These are phyloP conservation scores for Cataglyphis hispanica DNA, from an alignment of 1,140 invertebrate species.

Conservation along the genomic window DNA sequence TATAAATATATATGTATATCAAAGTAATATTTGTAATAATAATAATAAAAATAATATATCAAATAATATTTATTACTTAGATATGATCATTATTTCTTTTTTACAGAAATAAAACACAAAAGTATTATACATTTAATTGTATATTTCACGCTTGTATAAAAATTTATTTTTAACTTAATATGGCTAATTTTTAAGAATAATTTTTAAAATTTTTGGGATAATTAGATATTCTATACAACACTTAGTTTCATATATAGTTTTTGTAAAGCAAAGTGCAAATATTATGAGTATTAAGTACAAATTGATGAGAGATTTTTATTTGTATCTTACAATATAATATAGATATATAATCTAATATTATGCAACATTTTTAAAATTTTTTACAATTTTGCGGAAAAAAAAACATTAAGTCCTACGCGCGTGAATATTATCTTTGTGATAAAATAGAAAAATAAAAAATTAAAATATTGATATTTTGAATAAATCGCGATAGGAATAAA, in stretches of 20 bases:
- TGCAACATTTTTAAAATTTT: not conserved
- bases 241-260: not conserved
- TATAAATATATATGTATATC: not conserved
- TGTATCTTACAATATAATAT: not conserved
- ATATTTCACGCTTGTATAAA: slow-evolving; percentile 33
- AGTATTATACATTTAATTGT: not conserved
- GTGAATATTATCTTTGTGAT: not conserved
- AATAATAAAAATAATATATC: too few species aligned
- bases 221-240: not conserved
- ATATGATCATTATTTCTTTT: not conserved
- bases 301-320: not conserved
- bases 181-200: not conserved
- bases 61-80: not conserved
- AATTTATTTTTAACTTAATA: slow-evolving; percentile 12
- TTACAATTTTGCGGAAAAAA: not conserved
- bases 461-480: not conserved
- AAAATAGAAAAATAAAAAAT: slow-evolving; percentile 4
- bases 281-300: slow-evolving; percentile 46
- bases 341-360: not conserved
- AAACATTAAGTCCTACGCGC: too few species aligned
- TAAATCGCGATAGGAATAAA: not conserved
- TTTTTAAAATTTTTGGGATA: not conserved
- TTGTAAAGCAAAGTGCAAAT: not conserved
- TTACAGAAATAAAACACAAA: not conserved
- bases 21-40: too few species aligned